Evolutionary conservation across 2,888 invertebrate genomes (phyloP), one percentile per base, ranked within the genome.

Genomic region (Mantis religiosa): DNA sequence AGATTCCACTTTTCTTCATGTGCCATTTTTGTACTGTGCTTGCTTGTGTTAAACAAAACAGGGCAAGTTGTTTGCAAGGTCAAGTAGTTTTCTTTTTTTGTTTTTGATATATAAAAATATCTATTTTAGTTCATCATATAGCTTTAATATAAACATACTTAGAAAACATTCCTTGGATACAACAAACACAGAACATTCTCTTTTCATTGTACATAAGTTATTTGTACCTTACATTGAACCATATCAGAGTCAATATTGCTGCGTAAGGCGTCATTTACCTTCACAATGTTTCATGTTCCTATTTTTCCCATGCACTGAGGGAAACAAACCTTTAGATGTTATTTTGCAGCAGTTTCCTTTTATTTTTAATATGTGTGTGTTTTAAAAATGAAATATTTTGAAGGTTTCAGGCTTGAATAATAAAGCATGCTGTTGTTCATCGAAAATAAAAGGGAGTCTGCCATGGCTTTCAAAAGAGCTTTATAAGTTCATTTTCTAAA

Each of bases 211-310:
- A 89, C 83, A 87, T 89, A 87, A 83, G 71, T 87, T 71, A 20
- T 71, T 71, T 71, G 54, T 71, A 71, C 54, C 54, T 71, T 71
- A 71, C 54, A 71, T 71, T 71, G 54, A 71, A 71, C 54, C 89
- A 89, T 89, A 89, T 89, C 89, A 87, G 47, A 89, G 87, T 89
- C 87, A 87, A 84, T 84, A 87, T 82, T 88, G 54, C 54, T 71
- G 54, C 54, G 20, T 71, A 20, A 25, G 54, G 54, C 15, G 4
- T 71, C 20, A 20, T 71, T 71, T 71, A 71, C 54, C 54, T 71
- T 71, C 54, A 83, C 28, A 89, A 89, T 85, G 54, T 83, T 89
- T 84, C 71, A 89, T 89, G 89, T 89, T 89, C 89, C 89, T 89
- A 89, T 87, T 86, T 89, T 87, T 82, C 86, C 82, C 30, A 2